A percentile compares a stretch with the other conserved stretches of the same genome.
Evolutionary conservation across 2,797 vertebrate genomes (phyloP).

Genomic region (Pseudochromis fuscus): DNA sequence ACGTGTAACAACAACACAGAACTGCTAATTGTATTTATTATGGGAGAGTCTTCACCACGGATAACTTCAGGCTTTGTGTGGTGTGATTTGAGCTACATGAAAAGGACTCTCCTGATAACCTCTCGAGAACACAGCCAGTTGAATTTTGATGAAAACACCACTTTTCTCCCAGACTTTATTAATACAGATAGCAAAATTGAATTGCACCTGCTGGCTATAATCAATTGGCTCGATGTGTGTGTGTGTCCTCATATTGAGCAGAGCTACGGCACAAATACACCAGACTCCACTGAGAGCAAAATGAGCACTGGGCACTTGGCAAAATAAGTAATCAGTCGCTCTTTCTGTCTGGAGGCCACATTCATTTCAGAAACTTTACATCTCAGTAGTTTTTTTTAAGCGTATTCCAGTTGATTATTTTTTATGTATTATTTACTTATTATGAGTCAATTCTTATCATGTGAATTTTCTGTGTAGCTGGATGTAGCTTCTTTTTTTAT

Average conservation of each 20-base stretch:
- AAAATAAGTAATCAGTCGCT: not conserved
- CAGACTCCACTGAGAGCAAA: constrained; percentile 14
- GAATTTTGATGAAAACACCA: constrained; percentile 15
- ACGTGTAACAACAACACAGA: not conserved
- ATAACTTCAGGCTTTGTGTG: not conserved
- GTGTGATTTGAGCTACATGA: not conserved
- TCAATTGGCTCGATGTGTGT: not conserved
- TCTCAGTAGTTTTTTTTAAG: no score
- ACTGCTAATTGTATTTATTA: not conserved
- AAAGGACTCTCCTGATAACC: not conserved
- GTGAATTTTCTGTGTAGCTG: no score
- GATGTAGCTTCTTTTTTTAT: no score
- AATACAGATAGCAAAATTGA: constrained; percentile 25
- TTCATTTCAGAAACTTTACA: not conserved
- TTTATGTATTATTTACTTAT: no score
- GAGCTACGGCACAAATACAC: constrained; percentile 12
- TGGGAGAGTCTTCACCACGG: no score
- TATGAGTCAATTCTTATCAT: no score
- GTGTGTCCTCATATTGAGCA: not conserved
- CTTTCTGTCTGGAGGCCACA: not conserved
- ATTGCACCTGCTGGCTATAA: constrained; percentile 6
- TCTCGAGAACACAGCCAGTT: constrained; percentile 22
- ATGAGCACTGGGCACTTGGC: constrained; percentile 28
- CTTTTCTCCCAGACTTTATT: constrained; percentile 15
- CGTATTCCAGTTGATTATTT: no score